Evolutionary conservation across 2,888 invertebrate genomes (phyloP).

Genomic region (Invenusta paracnida): DNA sequence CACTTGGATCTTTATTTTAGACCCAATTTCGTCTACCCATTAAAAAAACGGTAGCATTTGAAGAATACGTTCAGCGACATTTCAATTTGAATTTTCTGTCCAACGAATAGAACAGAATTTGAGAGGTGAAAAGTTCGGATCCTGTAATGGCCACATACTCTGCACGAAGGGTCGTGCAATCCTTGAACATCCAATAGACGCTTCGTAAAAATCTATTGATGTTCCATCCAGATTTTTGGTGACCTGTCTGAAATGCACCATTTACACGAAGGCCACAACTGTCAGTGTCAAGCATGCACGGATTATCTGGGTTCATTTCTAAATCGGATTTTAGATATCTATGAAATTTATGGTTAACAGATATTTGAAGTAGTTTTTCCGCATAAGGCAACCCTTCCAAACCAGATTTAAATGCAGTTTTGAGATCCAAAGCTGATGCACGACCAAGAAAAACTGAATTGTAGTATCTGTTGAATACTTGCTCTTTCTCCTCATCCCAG

Average conservation of each 20-base stretch:
- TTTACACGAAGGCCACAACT: constrained; percentile 52
- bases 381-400: constrained; percentile 37
- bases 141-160: no score
- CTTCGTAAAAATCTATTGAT: neutral
- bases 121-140: no score
- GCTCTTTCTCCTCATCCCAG: constrained; percentile 47
- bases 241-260: constrained; percentile 51
- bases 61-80: no score
- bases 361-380: constrained; percentile 40
- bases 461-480: constrained; percentile 49
- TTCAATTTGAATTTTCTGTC: no score
- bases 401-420: constrained; percentile 45
- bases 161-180: no score
- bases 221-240: constrained; percentile 48
- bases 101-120: no score
- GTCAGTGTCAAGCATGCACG: constrained; percentile 49
- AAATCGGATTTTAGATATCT: constrained; percentile 13
- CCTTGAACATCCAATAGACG: neutral
- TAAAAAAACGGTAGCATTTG: no score
- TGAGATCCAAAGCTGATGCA: constrained; percentile 48
- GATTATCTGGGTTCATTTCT: constrained; percentile 23
- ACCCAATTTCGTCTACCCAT: no score
- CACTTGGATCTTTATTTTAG: neutral
- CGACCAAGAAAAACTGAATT: constrained; percentile 46
- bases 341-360: constrained; percentile 8